phyloP scores from a whole-genome alignment of 2,797 vertebrate species.

The Mareca penelope region DNA sequence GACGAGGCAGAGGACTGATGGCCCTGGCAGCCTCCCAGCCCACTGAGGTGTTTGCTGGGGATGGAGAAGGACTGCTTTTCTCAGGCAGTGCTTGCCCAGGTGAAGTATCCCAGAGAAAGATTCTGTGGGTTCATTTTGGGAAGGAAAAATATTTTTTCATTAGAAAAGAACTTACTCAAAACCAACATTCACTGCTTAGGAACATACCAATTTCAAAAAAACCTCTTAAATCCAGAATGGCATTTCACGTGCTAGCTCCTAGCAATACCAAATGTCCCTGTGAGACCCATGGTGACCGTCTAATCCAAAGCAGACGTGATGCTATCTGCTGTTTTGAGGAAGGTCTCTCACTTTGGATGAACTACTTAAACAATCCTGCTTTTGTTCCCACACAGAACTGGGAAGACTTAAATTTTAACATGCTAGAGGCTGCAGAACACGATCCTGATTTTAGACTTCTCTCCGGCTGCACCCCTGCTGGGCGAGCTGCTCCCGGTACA shows the following conservation, averaged over 20 bases:
- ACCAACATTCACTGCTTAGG: neutral
- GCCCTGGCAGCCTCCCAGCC: neutral
- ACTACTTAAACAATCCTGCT: neutral
- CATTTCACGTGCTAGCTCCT: neutral
- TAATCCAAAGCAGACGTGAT: neutral
- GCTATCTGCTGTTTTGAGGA: neutral
- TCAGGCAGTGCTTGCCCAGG: fast-evolving
- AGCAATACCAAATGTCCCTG: neutral
- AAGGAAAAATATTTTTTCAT: neutral
- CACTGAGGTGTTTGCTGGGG: neutral
- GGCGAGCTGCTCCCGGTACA: neutral
- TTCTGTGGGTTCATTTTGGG: neutral
- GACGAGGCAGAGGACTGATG: neutral
- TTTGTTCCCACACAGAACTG: neutral
- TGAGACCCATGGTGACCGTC: fast-evolving
- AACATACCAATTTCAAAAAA: neutral
- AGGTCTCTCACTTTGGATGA: neutral
- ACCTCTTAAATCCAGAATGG: neutral
- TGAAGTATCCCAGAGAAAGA: neutral
- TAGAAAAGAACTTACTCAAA: neutral
- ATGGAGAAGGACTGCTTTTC: neutral
- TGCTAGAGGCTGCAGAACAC: neutral
- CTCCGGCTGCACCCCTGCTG: neutral
- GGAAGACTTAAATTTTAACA: neutral
- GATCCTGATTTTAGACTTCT: neutral